phyloP scores from a whole-genome alignment of 1,140 invertebrate species.

The Ridgeia piscesae region DNA sequence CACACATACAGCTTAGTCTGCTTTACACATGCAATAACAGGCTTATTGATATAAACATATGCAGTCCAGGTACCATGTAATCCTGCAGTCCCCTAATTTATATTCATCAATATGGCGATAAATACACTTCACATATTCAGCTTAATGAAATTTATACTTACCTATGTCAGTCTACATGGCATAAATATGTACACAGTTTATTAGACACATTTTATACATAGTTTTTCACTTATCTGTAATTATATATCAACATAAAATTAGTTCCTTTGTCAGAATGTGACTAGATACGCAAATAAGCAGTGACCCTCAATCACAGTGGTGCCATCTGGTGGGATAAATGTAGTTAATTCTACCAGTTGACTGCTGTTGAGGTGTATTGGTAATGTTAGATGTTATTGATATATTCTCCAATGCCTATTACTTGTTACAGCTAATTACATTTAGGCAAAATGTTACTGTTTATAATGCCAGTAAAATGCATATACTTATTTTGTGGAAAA shows the following conservation, averaged over 20 bases:
- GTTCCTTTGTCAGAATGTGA: no score
- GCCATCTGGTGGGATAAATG: not conserved
- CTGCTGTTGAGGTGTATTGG: not conserved
- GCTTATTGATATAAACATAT: not conserved
- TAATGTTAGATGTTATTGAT: not conserved
- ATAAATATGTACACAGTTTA: no score
- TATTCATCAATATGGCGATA: no score
- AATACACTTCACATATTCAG: not conserved
- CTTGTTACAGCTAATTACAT: not conserved
- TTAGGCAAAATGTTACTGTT: not conserved
- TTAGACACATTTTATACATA: no score
- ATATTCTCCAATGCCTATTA: not conserved
- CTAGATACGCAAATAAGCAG: not conserved
- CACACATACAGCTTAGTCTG: not conserved
- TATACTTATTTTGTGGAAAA: not conserved
- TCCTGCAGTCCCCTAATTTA: not conserved
- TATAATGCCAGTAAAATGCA: not conserved
- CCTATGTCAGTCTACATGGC: no score
- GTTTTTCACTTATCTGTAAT: no score
- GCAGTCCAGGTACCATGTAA: not conserved
- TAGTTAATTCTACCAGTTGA: not conserved
- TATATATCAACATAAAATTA: no score
- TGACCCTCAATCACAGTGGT: not conserved
- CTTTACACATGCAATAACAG: not conserved
- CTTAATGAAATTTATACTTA: not conserved